phyloP scores from a whole-genome alignment of 2,797 vertebrate species.

The Pseudochaenichthys georgianus region DNA sequence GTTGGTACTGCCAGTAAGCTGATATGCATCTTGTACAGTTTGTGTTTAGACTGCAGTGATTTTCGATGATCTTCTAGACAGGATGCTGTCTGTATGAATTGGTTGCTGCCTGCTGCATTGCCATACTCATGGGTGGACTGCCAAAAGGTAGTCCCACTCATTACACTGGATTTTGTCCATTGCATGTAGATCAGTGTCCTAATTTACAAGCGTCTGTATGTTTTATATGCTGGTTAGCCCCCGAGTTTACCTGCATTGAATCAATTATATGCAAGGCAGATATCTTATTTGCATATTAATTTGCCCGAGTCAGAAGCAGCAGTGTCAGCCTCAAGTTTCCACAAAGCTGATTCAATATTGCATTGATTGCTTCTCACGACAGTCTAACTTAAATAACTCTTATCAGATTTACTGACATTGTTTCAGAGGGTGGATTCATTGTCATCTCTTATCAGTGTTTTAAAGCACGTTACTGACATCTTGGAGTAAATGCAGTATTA shows the following conservation, averaged over 20 bases:
- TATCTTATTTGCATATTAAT: slow-evolving; percentile 63
- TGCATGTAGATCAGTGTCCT: slow-evolving; percentile 64
- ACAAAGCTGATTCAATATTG: slow-evolving; percentile 31
- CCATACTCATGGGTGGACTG: slow-evolving; percentile 71
- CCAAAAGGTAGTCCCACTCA: slow-evolving; percentile 58
- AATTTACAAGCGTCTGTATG: slow-evolving; percentile 46
- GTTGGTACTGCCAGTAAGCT: slow-evolving; percentile 22
- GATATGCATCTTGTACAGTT: slow-evolving; percentile 25
- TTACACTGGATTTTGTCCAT: slow-evolving; percentile 49
- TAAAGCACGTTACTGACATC: slow-evolving; percentile 19
- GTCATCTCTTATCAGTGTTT: slow-evolving; percentile 39
- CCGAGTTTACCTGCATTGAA: slow-evolving; percentile 63
- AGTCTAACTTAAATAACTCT: slow-evolving; percentile 37
- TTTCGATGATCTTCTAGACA: slow-evolving; percentile 55
- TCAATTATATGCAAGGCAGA: slow-evolving; percentile 56
- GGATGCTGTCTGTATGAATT: slow-evolving; percentile 66
- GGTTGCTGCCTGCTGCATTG: slow-evolving; percentile 76
- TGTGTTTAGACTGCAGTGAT: slow-evolving; percentile 62
- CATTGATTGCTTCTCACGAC: slow-evolving; percentile 24
- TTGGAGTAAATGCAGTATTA: slow-evolving; percentile 22
- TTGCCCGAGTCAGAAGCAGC: slow-evolving; percentile 35
- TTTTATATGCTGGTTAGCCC: slow-evolving; percentile 28
- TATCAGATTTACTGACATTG: slow-evolving; percentile 25
- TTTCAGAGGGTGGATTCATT: slow-evolving; percentile 31
- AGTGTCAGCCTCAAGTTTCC: slow-evolving; percentile 52